Evolutionary conservation across 2,113 vertebrate genomes (phyloP).

Genomic region (Chaenocephalus aceratus): DNA sequence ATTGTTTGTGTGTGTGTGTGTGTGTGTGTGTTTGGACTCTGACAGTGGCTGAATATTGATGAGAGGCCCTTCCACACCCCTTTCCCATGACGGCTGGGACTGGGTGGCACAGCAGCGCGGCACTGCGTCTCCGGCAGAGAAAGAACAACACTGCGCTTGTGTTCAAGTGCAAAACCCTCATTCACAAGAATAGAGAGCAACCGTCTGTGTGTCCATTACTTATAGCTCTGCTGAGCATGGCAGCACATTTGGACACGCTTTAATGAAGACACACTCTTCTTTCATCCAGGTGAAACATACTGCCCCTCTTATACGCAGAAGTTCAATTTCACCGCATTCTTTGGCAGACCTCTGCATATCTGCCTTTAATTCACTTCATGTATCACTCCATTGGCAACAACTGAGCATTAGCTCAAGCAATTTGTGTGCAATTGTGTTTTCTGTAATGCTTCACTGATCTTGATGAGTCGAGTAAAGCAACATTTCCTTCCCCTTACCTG

Average conservation of each 20-base stretch:
- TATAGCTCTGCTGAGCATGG: slow-evolving; percentile 7
- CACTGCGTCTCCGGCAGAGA: slow-evolving; percentile 56
- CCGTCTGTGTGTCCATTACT: background rate
- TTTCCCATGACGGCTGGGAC: slow-evolving; percentile 67
- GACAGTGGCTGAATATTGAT: slow-evolving; percentile 76
- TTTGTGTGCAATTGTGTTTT: background rate
- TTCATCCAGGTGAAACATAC: slow-evolving; percentile 9
- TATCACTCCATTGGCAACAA: slow-evolving; percentile 35
- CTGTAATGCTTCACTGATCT: slow-evolving; percentile 20
- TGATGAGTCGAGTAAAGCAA: slow-evolving; percentile 21
- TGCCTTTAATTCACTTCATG: slow-evolving; percentile 13
- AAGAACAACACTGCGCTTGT: slow-evolving; percentile 63
- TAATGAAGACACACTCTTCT: slow-evolving; percentile 9
- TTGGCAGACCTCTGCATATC: background rate
- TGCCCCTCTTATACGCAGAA: background rate
- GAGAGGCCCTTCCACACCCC: slow-evolving; percentile 68
- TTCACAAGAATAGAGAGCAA: slow-evolving; percentile 19
- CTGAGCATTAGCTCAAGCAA: slow-evolving; percentile 13
- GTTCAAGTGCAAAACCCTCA: slow-evolving; percentile 37
- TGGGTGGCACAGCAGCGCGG: slow-evolving; percentile 70
- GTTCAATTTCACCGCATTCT: slow-evolving; percentile 8
- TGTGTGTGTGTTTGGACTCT: slow-evolving; percentile 51
- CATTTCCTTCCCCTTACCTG: background rate
- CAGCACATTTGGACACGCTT: slow-evolving; percentile 7
- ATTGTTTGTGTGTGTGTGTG: slow-evolving; percentile 48